Evolutionary conservation across 35 echinoderm and acorn worm genomes (phyloP).

Genomic region (Apostichopus californicus): DNA sequence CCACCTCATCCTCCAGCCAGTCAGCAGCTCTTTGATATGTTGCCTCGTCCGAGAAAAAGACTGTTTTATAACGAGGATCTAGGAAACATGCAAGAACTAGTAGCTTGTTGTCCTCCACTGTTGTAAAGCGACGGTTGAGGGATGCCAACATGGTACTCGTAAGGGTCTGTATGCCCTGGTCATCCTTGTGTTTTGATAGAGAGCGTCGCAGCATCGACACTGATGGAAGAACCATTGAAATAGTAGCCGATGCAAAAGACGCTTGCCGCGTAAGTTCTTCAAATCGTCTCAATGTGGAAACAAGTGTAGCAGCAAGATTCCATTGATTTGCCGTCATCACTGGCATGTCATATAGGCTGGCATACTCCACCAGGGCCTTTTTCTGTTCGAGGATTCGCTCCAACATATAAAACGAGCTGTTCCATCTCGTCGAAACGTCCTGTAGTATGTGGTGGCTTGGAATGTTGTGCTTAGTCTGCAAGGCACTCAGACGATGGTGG

Average conservation of each 20-base stretch:
- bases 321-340: no score
- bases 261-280: no score
- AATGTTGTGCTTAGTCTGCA: neutral
- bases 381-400: slow-evolving; percentile 47
- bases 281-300: no score
- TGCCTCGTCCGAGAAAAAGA: neutral
- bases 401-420: slow-evolving; percentile 23
- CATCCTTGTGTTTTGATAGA: neutral
- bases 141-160: neutral
- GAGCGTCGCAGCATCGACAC: neutral
- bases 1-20: neutral
- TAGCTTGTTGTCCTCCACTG: neutral
- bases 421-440: slow-evolving; percentile 9
- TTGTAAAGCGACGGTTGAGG: neutral
- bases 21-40: slow-evolving; percentile 7
- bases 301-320: no score
- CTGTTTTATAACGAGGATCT: slow-evolving; percentile 5
- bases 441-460: slow-evolving; percentile 10
- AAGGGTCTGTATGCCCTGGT: slow-evolving; percentile 6
- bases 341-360: slow-evolving; percentile 38
- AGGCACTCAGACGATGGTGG: neutral
- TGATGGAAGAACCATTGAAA: no score
- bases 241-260: no score
- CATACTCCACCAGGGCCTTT: slow-evolving; percentile 45
- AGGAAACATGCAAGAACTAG: neutral